These are phyloP conservation scores for Ylistrum balloti DNA, from an alignment of 1,140 invertebrate genomes.

Conservation along the genomic window DNA sequence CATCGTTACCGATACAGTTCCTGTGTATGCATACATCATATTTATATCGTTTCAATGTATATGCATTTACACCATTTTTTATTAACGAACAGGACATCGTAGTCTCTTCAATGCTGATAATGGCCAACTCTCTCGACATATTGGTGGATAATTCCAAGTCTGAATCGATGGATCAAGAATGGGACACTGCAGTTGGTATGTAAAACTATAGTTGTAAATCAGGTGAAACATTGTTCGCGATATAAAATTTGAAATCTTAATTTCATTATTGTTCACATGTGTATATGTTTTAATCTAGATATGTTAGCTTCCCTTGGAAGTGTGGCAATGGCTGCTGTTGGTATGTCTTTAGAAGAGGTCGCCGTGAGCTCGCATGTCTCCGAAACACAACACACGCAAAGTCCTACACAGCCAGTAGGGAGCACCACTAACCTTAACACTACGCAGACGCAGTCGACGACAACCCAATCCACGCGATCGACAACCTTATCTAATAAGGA, in stretches of 20 bases:
- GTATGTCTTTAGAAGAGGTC: background rate
- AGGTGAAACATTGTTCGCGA: background rate
- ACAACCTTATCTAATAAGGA: background rate
- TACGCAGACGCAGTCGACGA: background rate
- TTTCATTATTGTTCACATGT: background rate
- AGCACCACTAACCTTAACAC: background rate
- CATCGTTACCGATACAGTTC: too few species aligned
- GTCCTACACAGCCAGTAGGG: background rate
- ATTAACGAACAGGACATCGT: slow-evolving; percentile 59
- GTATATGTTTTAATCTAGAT: slow-evolving; percentile 55
- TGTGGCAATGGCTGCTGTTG: slow-evolving; percentile 67
- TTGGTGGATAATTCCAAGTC: slow-evolving; percentile 61
- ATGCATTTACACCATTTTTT: too few species aligned
- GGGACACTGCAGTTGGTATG: slow-evolving; percentile 70
- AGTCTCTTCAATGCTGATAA: slow-evolving; percentile 65
- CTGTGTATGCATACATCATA: too few species aligned
- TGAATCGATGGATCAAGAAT: slow-evolving; percentile 64
- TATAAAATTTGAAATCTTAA: background rate
- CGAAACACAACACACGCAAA: background rate
- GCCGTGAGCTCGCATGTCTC: background rate
- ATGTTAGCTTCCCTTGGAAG: slow-evolving; percentile 69
- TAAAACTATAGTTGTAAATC: background rate
- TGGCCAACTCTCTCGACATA: slow-evolving; percentile 64
- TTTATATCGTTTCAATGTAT: too few species aligned
- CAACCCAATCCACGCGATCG: background rate